These are phyloP conservation scores for Pithys albifrons DNA, from an alignment of 2,113 vertebrate species.

Conservation along the genomic window DNA sequence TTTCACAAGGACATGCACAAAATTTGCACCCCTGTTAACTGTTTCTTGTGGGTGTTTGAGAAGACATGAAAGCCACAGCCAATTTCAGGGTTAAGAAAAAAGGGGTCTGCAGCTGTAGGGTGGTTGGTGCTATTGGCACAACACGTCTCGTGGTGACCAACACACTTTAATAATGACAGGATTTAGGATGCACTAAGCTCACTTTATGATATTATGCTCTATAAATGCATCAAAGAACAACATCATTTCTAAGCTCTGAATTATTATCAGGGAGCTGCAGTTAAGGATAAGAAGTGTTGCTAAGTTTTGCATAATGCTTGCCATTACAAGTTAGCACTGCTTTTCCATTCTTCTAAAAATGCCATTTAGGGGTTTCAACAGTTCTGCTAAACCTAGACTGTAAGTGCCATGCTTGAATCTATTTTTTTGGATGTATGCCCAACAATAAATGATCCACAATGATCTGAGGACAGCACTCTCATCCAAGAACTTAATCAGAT, in stretches of 20 bases:
- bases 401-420: constrained; percentile 75
- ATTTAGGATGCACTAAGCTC: constrained; percentile 45
- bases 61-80: neutral
- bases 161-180: constrained; percentile 26
- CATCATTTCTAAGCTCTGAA: constrained; percentile 62
- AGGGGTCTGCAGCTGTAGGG: rapidly evolving
- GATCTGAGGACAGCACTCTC: constrained; percentile 80
- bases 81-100: constrained; percentile 1
- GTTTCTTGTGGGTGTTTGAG: neutral
- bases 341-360: constrained; percentile 72
- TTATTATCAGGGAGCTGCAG: constrained; percentile 70
- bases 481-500: constrained; percentile 90
- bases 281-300: constrained; percentile 71
- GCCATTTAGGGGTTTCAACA: constrained; percentile 62
- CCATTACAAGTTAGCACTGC: constrained; percentile 50
- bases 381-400: constrained; percentile 73
- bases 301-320: constrained; percentile 71
- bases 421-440: constrained; percentile 79
- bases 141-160: neutral
- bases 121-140: neutral
- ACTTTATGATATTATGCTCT: constrained; percentile 48
- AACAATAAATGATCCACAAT: constrained; percentile 80
- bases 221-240: constrained; percentile 62
- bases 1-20: neutral
- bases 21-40: neutral